Conservation (phyloP, 2,797 vertebrate species). For the Sternarchorhynchus goeldii region DNA sequence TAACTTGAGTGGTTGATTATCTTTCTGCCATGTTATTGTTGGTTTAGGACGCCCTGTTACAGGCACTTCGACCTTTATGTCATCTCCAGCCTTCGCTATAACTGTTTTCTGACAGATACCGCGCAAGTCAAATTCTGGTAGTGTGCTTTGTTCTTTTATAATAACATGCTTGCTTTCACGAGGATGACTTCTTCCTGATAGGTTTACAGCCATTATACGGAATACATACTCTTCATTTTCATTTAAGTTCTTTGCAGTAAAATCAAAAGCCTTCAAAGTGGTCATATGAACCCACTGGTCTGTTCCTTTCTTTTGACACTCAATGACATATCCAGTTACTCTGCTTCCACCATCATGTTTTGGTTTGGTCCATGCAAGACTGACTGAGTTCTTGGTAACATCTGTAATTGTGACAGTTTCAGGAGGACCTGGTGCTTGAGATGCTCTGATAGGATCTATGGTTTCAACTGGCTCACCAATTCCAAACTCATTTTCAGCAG, state of each 20-base stretch:
- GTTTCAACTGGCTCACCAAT: slow-evolving; percentile 95
- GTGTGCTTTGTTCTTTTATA: slow-evolving; percentile 88
- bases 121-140: slow-evolving; percentile 93
- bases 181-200: slow-evolving; percentile 90
- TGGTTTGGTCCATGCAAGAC: slow-evolving; percentile 95
- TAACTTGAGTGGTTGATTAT: slow-evolving; percentile 84
- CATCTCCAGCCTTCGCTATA: slow-evolving; percentile 91
- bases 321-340: slow-evolving; percentile 95
- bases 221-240: slow-evolving; percentile 97
- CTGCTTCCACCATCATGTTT: slow-evolving; percentile 95
- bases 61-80: slow-evolving; percentile 97
- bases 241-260: slow-evolving; percentile 89
- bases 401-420: slow-evolving; percentile 92
- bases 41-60: slow-evolving; percentile 93
- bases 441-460: slow-evolving; percentile 88
- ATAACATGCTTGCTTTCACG: slow-evolving; percentile 87
- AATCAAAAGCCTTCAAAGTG: slow-evolving; percentile 89
- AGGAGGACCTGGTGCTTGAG: slow-evolving; percentile 91
- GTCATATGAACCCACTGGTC: slow-evolving; percentile 93
- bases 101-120: slow-evolving; percentile 90
- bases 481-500: slow-evolving; percentile 96
- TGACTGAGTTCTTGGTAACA: slow-evolving; percentile 89
- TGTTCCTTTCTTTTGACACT: slow-evolving; percentile 94
- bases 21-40: slow-evolving; percentile 93
- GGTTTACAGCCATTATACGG: slow-evolving; percentile 96